Evolutionary conservation across 2,113 vertebrate species (phyloP).

Genomic region (Corythornis cristatus): DNA sequence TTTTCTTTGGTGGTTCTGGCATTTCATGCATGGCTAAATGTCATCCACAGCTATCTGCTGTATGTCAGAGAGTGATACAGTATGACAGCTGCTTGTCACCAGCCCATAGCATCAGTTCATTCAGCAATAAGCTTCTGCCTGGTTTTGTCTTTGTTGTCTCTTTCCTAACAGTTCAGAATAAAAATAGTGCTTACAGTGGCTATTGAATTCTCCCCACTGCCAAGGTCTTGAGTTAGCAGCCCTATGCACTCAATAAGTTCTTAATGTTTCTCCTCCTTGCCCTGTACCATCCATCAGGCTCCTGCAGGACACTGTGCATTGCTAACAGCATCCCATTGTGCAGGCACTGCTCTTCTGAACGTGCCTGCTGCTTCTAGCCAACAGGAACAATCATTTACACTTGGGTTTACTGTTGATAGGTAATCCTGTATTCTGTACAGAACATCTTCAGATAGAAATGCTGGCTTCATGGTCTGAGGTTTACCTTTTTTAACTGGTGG

Average conservation of each 20-base stretch:
- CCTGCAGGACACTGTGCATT: not conserved
- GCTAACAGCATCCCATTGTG: not conserved
- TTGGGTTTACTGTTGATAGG: not conserved
- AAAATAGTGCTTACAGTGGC: not conserved
- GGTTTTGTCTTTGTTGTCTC: not conserved
- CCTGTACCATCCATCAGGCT: not conserved
- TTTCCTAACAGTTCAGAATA: not conserved
- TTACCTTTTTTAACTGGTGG: not conserved
- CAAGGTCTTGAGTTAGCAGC: not conserved
- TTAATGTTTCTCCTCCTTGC: not conserved
- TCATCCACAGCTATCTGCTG: not conserved
- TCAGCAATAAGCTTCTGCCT: not conserved
- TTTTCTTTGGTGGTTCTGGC: not conserved
- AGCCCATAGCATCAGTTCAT: not conserved
- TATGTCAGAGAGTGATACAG: not conserved
- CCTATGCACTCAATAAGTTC: not conserved
- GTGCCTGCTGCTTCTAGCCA: not conserved
- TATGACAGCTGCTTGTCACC: not conserved
- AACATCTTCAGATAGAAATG: not conserved
- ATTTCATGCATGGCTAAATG: not conserved
- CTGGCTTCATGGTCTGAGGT: not conserved
- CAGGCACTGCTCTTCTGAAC: not conserved
- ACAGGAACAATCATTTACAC: not conserved
- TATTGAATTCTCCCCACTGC: not conserved
- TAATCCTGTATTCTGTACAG: not conserved